Conservation (phyloP, 2,113 vertebrate genomes). For the Strix uralensis region DNA sequence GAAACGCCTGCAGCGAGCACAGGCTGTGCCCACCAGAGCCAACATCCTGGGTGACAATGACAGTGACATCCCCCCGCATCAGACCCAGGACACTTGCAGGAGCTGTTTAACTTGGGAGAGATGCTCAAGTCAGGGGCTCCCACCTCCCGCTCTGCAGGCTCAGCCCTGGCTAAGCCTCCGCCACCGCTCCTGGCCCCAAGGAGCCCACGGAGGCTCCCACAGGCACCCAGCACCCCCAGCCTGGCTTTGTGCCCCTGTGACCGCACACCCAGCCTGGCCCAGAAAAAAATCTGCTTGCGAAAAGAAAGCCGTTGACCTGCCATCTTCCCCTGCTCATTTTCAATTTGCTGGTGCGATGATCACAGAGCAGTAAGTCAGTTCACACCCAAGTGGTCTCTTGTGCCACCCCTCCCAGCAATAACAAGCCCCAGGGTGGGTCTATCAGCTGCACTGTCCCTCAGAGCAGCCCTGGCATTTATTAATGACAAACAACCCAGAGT, state of each 20-base stretch:
- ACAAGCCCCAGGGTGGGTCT: not conserved
- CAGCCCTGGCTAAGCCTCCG: not conserved
- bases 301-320: not conserved
- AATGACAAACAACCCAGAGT: not conserved
- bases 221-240: not conserved
- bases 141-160: not conserved
- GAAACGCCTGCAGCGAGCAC: not conserved
- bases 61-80: not conserved
- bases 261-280: not conserved
- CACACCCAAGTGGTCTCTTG: rapidly evolving
- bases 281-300: rapidly evolving
- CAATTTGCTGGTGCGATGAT: rapidly evolving
- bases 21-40: not conserved
- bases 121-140: not conserved
- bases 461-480: not conserved
- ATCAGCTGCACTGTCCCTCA: rapidly evolving
- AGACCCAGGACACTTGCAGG: rapidly evolving
- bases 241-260: not conserved
- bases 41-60: not conserved
- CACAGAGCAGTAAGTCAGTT: rapidly evolving
- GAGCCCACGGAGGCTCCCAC: not conserved
- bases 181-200: rapidly evolving
- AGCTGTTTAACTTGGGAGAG: not conserved
- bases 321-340: not conserved
- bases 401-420: not conserved